Base-by-base conservation (phyloP, 2,797 vertebrate genomes). In the Apodemus agrarius region DNA sequence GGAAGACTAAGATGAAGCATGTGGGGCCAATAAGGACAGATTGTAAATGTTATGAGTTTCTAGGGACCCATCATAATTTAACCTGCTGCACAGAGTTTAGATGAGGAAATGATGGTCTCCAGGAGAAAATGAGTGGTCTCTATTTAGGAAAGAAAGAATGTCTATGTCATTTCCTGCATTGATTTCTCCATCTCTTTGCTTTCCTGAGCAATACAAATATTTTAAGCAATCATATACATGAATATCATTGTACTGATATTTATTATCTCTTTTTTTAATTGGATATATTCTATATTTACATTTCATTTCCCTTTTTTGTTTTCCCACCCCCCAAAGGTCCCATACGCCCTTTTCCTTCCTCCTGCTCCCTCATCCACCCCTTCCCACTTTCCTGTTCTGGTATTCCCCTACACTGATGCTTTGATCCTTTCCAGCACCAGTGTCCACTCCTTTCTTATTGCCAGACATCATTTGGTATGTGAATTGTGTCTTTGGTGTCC, bases 31-130 rank as follows among this genome's bases (percentile, higher is more conserved):
- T 49, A 76, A 89, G 91, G 93, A 96, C 75, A 83, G 78, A 90
- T 12, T 67, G 12, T 37, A 59, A 93, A 84, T 67, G 83, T 43
- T 92, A 40, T 88, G 69, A 67, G 69, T 95, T 93, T 96, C 78
- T 43, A 83, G 90, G 40, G 75, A 89, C n/a, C 10, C 17, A 43
- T 57, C 2, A 19, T 78, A 84, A 96, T 43, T 96, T n/a, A 76
- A 46, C 14, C 52, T 89, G 22, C 29, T 37, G 40, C 79, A 90
- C 37, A 26, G 9, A 54, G 26, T 91, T 78, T 52, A 87, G 69
- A 57, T 74, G 69, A 90, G 29, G 13, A 93, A 22, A 54, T 31
- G 26, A 85, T 67, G 4, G 6, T 80, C 37, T 89, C 3, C 12
- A 0, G 13, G 7, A 65, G 14, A 75, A 29, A 46, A 91, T 72